Evolutionary conservation across 2,113 vertebrate genomes (phyloP).

Genomic region (Daubentonia madagascariensis): DNA sequence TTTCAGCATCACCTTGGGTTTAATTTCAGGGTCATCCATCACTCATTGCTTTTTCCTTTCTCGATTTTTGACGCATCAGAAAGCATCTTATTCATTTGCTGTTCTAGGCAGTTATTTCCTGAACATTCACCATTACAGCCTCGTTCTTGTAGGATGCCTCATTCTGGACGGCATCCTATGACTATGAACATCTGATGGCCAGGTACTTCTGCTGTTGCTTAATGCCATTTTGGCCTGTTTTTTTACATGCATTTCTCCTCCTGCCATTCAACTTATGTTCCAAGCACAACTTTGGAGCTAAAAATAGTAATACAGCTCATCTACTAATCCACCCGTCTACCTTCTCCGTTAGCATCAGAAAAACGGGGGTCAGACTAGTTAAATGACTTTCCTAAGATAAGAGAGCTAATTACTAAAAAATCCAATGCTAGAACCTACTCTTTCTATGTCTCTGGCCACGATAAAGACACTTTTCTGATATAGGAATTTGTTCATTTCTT

Average conservation of each 20-base stretch:
- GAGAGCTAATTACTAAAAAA: neutral
- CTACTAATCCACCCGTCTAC: too few species aligned
- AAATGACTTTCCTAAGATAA: neutral
- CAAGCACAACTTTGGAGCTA: neutral
- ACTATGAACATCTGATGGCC: neutral
- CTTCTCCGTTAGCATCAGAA: neutral
- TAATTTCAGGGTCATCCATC: conserved; percentile 14
- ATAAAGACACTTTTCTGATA: neutral
- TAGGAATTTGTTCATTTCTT: neutral
- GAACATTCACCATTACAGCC: neutral
- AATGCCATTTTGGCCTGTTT: neutral
- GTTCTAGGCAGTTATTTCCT: neutral
- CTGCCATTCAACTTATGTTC: neutral
- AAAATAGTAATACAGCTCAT: neutral
- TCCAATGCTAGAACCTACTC: neutral
- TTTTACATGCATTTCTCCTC: neutral
- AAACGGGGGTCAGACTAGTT: neutral
- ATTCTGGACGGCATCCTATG: neutral
- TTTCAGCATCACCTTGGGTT: neutral
- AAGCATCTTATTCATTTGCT: neutral
- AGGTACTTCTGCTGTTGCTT: neutral
- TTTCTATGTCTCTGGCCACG: neutral
- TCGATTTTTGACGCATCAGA: neutral
- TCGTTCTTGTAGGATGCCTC: neutral
- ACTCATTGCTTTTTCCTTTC: neutral